Evolutionary conservation across 1,140 invertebrate genomes (phyloP).

Genomic region (Dufourea novaeangliae): DNA sequence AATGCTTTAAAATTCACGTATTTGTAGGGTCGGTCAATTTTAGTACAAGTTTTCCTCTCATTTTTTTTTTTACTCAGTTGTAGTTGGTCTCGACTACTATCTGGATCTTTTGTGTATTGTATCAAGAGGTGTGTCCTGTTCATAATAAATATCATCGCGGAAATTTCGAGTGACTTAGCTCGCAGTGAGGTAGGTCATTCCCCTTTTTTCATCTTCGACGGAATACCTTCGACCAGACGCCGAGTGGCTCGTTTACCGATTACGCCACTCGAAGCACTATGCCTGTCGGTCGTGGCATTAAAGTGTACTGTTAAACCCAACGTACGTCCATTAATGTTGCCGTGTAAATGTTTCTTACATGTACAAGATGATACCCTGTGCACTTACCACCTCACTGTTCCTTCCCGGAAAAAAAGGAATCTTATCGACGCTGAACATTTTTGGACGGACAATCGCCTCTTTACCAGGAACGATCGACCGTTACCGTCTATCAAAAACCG

Average conservation of each 20-base stretch:
- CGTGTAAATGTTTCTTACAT: slow-evolving; percentile 19
- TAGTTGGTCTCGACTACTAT: too few species aligned
- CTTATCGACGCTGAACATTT: background rate
- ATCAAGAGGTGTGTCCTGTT: too few species aligned
- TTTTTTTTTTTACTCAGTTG: too few species aligned
- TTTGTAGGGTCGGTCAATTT: too few species aligned
- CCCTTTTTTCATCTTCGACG: slow-evolving; percentile 39
- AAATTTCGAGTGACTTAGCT: slow-evolving; percentile 30
- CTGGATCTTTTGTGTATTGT: too few species aligned
- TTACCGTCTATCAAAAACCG: background rate
- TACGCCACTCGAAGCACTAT: slow-evolving; percentile 53
- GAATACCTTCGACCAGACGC: slow-evolving; percentile 47
- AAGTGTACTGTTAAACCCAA: slow-evolving; percentile 46
- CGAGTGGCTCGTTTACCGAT: slow-evolving; percentile 55
- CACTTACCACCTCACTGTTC: background rate
- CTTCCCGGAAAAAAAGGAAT: background rate
- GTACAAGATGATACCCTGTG: too few species aligned
- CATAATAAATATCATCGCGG: too few species aligned
- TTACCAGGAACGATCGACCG: too few species aligned
- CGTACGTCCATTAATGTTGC: slow-evolving; percentile 47
- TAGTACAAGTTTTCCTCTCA: too few species aligned
- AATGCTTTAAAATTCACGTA: too few species aligned
- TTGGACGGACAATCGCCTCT: too few species aligned
- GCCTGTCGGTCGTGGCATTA: slow-evolving; percentile 53
- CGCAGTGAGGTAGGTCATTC: slow-evolving; percentile 57